Evolutionary conservation across 2,888 invertebrate genomes (phyloP), one percentile per base, ranked within the genome.

Genomic region (Augiades crinisus): DNA sequence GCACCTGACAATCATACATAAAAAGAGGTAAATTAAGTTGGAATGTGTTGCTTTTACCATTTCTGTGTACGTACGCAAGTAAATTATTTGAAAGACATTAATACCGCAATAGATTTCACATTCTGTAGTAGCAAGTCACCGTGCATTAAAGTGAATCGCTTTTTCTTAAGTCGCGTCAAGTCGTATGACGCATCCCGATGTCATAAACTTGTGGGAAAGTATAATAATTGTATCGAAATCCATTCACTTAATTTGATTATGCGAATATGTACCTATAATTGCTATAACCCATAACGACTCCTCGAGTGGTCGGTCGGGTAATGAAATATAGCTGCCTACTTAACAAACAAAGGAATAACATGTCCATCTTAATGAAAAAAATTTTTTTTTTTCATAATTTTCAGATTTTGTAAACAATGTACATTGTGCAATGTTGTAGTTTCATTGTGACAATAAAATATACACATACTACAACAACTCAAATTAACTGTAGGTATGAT

Each of bases 101-200:
- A 19, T 51, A 30, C 31, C 37, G 27, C 21, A 31, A 21, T 51
- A 50, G 19, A 50, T 51, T 44, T 37, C 30, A 51, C 27, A 51
- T 24, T 30, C 34, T 37, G 37, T 44, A 37, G 36, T 31, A 44
- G 14, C 21, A 30, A 34, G 16, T 43, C 50, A 14, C 27, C 43
- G 24, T 14, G 14, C 16, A n/a, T n/a, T n/a, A n/a, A n/a, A 33
- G 44, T 37, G 43, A 31, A 8, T 37, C 30, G 50, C 34, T 36
- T 37, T 43, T 49, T 37, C 50, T 31, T 37, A 50, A 44, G 21
- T 50, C 44, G 37, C 50, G 44, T 51, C 44, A 37, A 51, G 44
- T 31, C 44, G 71, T 72, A 74, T 85, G 84, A 85, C 84, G 85
- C 84, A 84, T 81, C 71, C 57, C 56, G 63, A 60, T 70, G 68